Conservation (phyloP, 2,888 invertebrate genomes). For the Ptilodon capucinus region DNA sequence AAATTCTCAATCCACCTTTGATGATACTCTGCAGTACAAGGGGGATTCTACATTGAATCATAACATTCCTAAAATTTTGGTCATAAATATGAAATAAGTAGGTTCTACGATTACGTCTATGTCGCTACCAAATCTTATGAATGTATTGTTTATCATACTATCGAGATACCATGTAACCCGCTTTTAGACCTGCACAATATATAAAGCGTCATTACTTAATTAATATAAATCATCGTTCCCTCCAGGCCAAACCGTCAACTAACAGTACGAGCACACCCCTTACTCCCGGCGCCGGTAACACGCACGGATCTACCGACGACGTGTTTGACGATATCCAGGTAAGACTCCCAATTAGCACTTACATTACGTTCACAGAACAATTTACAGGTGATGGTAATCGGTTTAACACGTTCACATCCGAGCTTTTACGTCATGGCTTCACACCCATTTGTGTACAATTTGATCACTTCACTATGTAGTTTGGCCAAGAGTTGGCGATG, state of each 20-base stretch:
- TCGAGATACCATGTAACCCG: too few species aligned
- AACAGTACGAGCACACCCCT: constrained; percentile 76
- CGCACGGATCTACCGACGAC: constrained; percentile 74
- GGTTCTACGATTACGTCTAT: too few species aligned
- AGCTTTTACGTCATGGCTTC: constrained; percentile 62
- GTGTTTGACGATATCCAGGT: constrained; percentile 79
- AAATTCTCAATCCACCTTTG: too few species aligned
- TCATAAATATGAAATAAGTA: too few species aligned
- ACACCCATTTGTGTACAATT: constrained; percentile 48
- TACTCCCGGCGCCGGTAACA: constrained; percentile 66
- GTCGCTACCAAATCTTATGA: too few species aligned
- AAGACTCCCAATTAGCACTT: constrained; percentile 31
- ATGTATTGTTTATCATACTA: too few species aligned
- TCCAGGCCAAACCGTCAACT: constrained; percentile 69
- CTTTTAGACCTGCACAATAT: constrained; percentile 1
- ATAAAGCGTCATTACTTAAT: constrained; percentile 17
- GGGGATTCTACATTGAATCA: too few species aligned
- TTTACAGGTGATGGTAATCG: constrained; percentile 70
- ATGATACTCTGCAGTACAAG: too few species aligned
- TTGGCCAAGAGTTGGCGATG: constrained; percentile 35
- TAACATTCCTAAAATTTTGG: too few species aligned
- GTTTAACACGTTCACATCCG: constrained; percentile 80
- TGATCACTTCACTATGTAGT: constrained; percentile 46
- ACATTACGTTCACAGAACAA: constrained; percentile 29
- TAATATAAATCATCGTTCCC: constrained; percentile 33